phyloP scores from a whole-genome alignment of 2,888 invertebrate genomes.

The Drosophila cracens region DNA sequence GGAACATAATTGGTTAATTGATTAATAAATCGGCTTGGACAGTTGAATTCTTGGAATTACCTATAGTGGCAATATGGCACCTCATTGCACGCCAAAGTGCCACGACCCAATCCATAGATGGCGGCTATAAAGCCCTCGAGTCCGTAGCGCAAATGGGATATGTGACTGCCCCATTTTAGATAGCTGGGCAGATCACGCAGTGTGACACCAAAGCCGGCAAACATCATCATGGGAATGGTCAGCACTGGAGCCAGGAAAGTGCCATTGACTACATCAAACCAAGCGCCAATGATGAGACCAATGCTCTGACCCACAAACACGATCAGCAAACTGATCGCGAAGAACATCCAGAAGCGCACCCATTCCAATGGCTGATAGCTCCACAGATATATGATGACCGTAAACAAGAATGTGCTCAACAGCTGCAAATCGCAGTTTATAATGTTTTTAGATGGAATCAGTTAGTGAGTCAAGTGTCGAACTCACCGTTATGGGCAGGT shows the following conservation, averaged over 20 bases:
- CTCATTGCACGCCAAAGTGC: slow-evolving; percentile 90
- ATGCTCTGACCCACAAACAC: slow-evolving; percentile 96
- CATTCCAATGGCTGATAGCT: slow-evolving; percentile 94
- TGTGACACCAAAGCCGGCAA: slow-evolving; percentile 97
- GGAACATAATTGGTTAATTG: neutral
- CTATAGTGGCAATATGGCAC: slow-evolving; percentile 92
- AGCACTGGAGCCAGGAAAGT: slow-evolving; percentile 97
- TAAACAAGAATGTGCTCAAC: slow-evolving; percentile 89
- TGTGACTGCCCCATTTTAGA: slow-evolving; percentile 95
- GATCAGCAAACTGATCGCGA: slow-evolving; percentile 91
- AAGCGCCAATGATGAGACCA: slow-evolving; percentile 96
- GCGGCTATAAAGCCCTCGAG: slow-evolving; percentile 94
- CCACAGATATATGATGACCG: slow-evolving; percentile 93
- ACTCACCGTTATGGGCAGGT: slow-evolving; percentile 91
- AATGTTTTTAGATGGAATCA: neutral
- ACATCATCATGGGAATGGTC: slow-evolving; percentile 98
- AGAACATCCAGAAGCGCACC: slow-evolving; percentile 93
- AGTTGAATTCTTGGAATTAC: slow-evolving; percentile 74
- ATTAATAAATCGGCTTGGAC: neutral
- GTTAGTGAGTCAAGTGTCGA: neutral
- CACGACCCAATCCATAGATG: slow-evolving; percentile 93
- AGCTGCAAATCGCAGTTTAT: slow-evolving; percentile 85
- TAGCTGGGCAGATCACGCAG: slow-evolving; percentile 93
- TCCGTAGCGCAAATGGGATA: slow-evolving; percentile 96
- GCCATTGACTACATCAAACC: slow-evolving; percentile 94